Conservation (phyloP, 2,797 vertebrate species). For the Eleutherodactylus coqui region DNA sequence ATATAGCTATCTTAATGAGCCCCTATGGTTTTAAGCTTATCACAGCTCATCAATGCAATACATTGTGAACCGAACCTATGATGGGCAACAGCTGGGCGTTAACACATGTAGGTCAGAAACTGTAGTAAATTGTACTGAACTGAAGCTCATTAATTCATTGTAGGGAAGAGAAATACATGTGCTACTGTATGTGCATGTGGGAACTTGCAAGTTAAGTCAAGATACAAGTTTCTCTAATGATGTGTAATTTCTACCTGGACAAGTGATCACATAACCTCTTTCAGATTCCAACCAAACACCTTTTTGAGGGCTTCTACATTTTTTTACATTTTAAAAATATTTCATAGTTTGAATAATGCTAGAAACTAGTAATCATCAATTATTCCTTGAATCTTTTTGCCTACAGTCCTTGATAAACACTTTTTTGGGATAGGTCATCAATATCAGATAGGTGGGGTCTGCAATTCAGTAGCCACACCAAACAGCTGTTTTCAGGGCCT, state of each 20-base stretch:
- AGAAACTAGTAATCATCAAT: no score
- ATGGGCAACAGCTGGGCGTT: constrained; percentile 10
- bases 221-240: background rate
- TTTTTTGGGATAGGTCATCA: no score
- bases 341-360: no score
- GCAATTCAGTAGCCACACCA: no score
- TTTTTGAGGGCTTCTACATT: background rate
- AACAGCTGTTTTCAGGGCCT: no score
- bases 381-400: no score
- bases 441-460: no score
- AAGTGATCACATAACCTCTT: background rate
- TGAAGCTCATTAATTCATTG: background rate
- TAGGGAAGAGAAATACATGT: background rate
- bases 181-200: background rate
- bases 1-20: background rate
- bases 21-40: background rate
- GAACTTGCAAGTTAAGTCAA: background rate
- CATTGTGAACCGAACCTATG: constrained; percentile 10
- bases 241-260: background rate
- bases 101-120: constrained; percentile 14
- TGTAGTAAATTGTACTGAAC: constrained; percentile 32
- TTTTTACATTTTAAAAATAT: no score
- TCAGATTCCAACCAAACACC: background rate
- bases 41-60: constrained; percentile 1
- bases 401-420: no score